Evolutionary conservation across 2,888 invertebrate species (phyloP), one percentile per base, ranked within the genome.

Genomic region (Chouioia cunea): DNA sequence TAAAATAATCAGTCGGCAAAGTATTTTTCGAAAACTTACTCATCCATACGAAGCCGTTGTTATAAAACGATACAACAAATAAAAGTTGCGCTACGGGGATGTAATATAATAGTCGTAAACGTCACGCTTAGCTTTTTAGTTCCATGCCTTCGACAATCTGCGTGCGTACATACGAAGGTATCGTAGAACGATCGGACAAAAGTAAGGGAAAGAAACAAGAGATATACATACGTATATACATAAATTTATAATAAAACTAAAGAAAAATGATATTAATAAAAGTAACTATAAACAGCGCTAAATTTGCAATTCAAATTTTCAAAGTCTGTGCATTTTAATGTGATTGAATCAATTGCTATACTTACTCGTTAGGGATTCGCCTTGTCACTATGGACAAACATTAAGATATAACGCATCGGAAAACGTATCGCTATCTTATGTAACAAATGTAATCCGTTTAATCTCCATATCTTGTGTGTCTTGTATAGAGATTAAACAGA

Each of bases 301-400:
- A 65, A 60, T 67, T 67, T 64, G 27, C 59, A 60, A 63, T 69
- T 73, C 36, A 64, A 73, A 62, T 70, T 71, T 75, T 68, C 65
- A 74, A n/a, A 73, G 71, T 75, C 73, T 76, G 74, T 76, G 72
- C 74, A 76, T 77, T 76, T 76, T 69, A 76, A 75, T 77, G 77
- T 76, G 76, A 76, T 77, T 73, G 64, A 76, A 23, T 71, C 60
- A 70, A 70, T 72, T 70, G 64, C 67, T 70, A n/a, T n/a, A 74
- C 50, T 70, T 71, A 64, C 44, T 54, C 54, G 27, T 67, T 72
- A 60, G 59, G 58, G 27, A 64, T 60, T 65, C 56, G 58, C 43
- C 68, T 67, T 68, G 68, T 54, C 27, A 63, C 46, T 53, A 46
- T 59, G 75, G 74, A 73, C 62, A 71, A n/a, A 72, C 43, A 70